Evolutionary conservation across 2,888 invertebrate species (phyloP), one percentile per base, ranked within the genome.

Genomic region (Bellardia bayeri): DNA sequence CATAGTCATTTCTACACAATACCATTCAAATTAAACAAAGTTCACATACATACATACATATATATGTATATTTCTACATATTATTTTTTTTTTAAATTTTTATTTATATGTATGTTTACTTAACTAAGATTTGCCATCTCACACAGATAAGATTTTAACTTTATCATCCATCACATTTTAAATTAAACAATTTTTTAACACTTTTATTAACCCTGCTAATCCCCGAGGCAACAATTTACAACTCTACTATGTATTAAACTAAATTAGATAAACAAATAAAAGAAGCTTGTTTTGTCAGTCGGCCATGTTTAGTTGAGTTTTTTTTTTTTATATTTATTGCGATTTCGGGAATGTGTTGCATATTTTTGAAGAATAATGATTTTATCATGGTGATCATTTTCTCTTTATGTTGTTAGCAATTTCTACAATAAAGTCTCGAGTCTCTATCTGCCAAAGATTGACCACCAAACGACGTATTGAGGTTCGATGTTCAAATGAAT

Each of bases 71-170:
- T 64, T 40, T 64, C 2, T 66, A 64, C 5, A 4, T 1, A 5
- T 51, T 61, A 61, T 79, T 5, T 45, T 23, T 79, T 71, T 61
- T 58, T 0, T 63, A 40, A 66, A 64, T 37, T 63, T 63, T 16
- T n/a, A 40, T 42, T 81, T 81, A 54, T 30, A 40, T 13, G 13
- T 13, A 33, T 33, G 4, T 64, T 37, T 61, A 49, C n/a, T 14
- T 69, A 49, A 58, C 13, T 61, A 23, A 58, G 45, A 49, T 66
- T 69, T 68, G 49, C 16, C 49, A 79, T 33, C 68, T 37, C 11
- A 49, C 45, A 5, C 5, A 79, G 79, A 79, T 79, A 79, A 79
- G 79, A 69, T 49, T 69, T 68, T 8, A 58, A 58, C 68, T 45
- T 69, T 69, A 45, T 68, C 42, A 16, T 37, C 30, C 42, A 16